Conservation (phyloP, 2,113 vertebrate genomes). For the Catharus fuscescens region DNA sequence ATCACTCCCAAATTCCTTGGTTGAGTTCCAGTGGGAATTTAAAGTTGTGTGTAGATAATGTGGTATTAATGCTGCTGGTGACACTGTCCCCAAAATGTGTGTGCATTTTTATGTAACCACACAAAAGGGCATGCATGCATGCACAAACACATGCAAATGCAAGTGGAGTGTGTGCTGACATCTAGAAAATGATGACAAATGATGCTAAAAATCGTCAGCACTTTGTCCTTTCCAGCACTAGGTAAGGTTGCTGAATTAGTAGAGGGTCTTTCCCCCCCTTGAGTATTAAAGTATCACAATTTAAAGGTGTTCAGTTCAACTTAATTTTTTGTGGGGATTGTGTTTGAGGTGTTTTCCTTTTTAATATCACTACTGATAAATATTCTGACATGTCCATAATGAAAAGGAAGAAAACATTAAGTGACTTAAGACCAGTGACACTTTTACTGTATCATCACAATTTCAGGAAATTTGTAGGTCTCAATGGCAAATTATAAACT, state of each 20-base stretch:
- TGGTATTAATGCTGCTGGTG: background rate
- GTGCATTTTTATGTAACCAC: background rate
- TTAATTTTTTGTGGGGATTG: background rate
- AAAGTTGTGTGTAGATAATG: background rate
- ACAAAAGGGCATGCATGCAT: background rate
- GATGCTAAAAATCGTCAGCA: background rate
- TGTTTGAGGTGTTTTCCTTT: background rate
- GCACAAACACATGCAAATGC: background rate
- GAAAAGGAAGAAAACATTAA: background rate
- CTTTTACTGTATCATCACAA: background rate
- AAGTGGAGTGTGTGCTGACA: background rate
- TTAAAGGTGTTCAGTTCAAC: background rate
- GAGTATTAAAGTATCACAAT: background rate
- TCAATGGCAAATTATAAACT: background rate
- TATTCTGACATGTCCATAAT: background rate
- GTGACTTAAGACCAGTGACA: background rate
- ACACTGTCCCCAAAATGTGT: background rate
- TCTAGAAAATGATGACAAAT: background rate
- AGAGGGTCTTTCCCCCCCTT: fast-evolving
- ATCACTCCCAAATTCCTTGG: fast-evolving
- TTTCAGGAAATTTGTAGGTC: background rate
- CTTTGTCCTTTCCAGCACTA: background rate
- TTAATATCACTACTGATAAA: background rate
- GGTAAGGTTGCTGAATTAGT: background rate
- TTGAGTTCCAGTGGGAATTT: background rate